A percentile compares a stretch with the other conserved stretches of the same genome.
These are phyloP conservation scores for Eurosta solidaginis DNA, from an alignment of 1,140 invertebrate genomes.

Conservation along the genomic window DNA sequence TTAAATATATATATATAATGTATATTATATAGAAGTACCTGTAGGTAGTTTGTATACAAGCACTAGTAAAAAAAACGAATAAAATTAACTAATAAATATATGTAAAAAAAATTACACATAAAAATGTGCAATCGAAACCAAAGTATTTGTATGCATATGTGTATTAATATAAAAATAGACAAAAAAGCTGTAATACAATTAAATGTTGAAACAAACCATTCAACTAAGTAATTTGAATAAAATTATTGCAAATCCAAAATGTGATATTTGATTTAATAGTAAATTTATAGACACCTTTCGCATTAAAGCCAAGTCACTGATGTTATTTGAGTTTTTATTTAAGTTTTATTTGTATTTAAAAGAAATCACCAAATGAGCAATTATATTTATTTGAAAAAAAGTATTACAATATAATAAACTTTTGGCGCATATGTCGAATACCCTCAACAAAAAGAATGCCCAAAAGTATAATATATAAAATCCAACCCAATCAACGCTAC, in stretches of 20 bases:
- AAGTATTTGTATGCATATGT: too few species aligned
- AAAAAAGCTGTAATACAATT: background rate
- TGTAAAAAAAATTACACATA: background rate
- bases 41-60: conserved; percentile 45
- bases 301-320: too few species aligned
- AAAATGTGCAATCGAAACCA: background rate
- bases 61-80: background rate
- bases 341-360: too few species aligned
- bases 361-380: too few species aligned
- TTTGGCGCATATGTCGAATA: too few species aligned
- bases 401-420: too few species aligned
- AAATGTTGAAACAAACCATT: background rate
- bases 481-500: background rate
- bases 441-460: too few species aligned
- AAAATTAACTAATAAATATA: background rate
- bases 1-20: conserved; percentile 33
- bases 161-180: background rate
- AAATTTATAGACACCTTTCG: too few species aligned
- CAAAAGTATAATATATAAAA: background rate
- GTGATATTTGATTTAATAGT: conserved; percentile 40
- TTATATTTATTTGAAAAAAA: too few species aligned
- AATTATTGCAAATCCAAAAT: conserved; percentile 33
- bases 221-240: background rate
- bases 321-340: too few species aligned
- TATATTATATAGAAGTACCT: conserved; percentile 49